Base-by-base conservation (phyloP, 1,140 invertebrate species). In the Propsilocerus akamusi region DNA sequence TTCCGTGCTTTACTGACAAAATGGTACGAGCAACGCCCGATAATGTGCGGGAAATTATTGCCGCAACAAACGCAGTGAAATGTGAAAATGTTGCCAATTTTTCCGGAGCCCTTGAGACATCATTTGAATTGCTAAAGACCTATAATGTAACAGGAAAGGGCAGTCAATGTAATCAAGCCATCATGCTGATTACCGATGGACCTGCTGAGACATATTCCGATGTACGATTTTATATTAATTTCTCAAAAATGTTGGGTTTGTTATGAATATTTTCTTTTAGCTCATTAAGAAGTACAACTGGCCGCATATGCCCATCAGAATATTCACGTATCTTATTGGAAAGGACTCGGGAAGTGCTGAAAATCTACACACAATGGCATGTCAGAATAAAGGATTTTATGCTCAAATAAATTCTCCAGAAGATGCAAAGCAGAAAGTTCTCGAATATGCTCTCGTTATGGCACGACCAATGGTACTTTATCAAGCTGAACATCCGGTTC, bases 241-340 rank as follows among this genome's bases (percentile, higher is more conserved):
- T 49, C 11, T 28, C 48, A 49, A 1, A 26, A 17, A 14, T n/a
- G n/a, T n/a, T n/a, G n/a, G n/a, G n/a, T 5, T 46, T 1, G 14
- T 12, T 11, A 25, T 47, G 7, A 22, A 48, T 26, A 49, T 49
- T 32, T 49, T 49, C 26, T 49, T 49, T 12, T 28, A 52, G 51
- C 70, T 85, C 17, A 88, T 91, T 58, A 76, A 83, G 53, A 70
- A 76, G 46, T 94, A 92, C 69, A 99, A 98, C 68, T 89, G 78
- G 74, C 83, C 86, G 0, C 84, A 87, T 57, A 85, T 81, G 75
- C 81, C 91, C 46, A 88, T 97, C 3, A 74, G 97, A 53, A 81
- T 99, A 26, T 99, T 99, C 62, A 95, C 94, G 0, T 99, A 96
- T 71, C 71, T 97, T 4, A 83, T 98, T 30, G 96, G 94, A 0